A percentile compares a stretch with the other conserved stretches of the same genome.
These are phyloP conservation scores for Deroplatys truncata DNA, from an alignment of 2,888 invertebrate genomes.

Conservation along the genomic window DNA sequence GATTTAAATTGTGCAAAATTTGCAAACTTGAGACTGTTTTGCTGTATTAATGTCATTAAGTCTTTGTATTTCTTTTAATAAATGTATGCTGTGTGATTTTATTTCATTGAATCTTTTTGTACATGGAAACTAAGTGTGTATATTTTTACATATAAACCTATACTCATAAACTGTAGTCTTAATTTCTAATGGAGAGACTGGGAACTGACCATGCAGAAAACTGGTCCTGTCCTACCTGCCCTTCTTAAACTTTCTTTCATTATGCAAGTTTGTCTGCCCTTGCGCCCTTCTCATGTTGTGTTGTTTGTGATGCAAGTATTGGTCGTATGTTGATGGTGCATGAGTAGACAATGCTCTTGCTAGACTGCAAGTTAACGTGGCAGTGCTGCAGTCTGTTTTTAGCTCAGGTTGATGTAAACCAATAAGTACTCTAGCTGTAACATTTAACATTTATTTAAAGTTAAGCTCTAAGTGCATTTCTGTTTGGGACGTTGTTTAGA, in stretches of 20 bases:
- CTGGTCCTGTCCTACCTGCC: neutral
- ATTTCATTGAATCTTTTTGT: neutral
- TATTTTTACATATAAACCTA: conserved; percentile 22
- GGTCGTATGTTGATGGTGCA: neutral
- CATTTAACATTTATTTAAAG: neutral
- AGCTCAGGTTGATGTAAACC: neutral
- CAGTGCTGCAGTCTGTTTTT: neutral
- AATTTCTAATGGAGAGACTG: neutral
- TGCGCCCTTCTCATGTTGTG: neutral
- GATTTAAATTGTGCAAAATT: neutral
- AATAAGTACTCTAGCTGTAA: neutral
- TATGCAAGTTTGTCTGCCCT: conserved; percentile 14
- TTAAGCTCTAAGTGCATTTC: neutral
- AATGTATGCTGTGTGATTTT: neutral
- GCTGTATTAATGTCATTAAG: neutral
- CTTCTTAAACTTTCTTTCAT: conserved; percentile 20
- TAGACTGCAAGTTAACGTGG: neutral
- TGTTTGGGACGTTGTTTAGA: neutral
- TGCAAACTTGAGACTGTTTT: neutral
- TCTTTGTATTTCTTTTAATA: neutral
- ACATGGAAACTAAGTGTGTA: conserved; percentile 13
- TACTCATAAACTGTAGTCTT: conserved; percentile 7
- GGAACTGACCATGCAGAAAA: neutral
- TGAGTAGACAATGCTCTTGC: conserved; percentile 4
- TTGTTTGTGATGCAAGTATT: neutral